Evolutionary conservation across 1,140 invertebrate species (phyloP).

Genomic region (Rhysida immarginata): DNA sequence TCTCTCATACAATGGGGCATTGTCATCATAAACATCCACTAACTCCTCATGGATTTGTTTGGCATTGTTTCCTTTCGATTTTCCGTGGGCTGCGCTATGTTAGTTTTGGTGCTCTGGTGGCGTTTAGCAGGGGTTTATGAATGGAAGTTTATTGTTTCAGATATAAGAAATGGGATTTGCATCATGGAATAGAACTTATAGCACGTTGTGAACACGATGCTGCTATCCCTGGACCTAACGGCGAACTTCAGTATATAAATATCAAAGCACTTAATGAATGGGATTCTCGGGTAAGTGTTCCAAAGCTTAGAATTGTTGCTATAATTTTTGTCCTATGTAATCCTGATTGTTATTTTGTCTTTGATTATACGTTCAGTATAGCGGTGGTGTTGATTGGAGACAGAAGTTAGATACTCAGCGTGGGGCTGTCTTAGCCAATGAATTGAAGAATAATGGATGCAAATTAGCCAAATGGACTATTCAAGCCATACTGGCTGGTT

Average conservation of each 20-base stretch:
- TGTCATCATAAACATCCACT: too few species aligned
- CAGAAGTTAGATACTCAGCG: slow-evolving; percentile 93
- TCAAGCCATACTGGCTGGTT: slow-evolving; percentile 86
- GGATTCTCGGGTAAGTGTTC: slow-evolving; percentile 64
- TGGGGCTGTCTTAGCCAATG: slow-evolving; percentile 94
- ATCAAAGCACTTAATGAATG: slow-evolving; percentile 98
- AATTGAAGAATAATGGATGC: slow-evolving; percentile 95
- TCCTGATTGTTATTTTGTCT: too few species aligned
- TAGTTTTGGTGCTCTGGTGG: too few species aligned
- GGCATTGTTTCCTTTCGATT: too few species aligned
- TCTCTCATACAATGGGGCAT: too few species aligned
- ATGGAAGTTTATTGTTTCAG: slow-evolving; percentile 17
- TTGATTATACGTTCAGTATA: slow-evolving; percentile 35
- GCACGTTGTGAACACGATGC: slow-evolving; percentile 94
- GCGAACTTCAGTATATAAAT: slow-evolving; percentile 79
- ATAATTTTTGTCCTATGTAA: too few species aligned
- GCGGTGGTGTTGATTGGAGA: slow-evolving; percentile 95
- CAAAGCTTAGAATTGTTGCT: too few species aligned
- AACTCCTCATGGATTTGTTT: slow-evolving; percentile 2
- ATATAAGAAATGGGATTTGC: slow-evolving; percentile 93
- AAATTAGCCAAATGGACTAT: slow-evolving; percentile 99
- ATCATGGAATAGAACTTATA: slow-evolving; percentile 80
- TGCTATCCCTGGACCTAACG: slow-evolving; percentile 75
- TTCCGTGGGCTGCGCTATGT: too few species aligned
- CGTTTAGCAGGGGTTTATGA: too few species aligned